Conservation (phyloP, 2,888 invertebrate genomes). For the Euclidia mi region DNA sequence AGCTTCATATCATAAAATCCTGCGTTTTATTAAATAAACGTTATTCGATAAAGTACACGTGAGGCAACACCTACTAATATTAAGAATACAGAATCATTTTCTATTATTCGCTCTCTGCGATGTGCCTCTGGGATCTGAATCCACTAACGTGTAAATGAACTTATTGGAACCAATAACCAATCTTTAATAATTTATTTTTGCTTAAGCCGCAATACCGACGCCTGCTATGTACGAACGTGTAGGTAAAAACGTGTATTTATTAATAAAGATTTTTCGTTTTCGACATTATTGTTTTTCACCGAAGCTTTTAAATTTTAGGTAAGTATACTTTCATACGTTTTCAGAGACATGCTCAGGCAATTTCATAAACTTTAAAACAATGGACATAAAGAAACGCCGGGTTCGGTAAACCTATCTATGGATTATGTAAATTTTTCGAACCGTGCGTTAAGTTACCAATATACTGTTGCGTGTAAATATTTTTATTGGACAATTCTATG, state of each 20-base stretch:
- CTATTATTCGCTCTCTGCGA: slow-evolving; percentile 62
- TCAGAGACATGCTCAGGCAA: too few relatives aligned
- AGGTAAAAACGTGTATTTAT: too few relatives aligned
- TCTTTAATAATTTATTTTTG: slow-evolving; percentile 64
- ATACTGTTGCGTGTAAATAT: background rate
- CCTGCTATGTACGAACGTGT: background rate
- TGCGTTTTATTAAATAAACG: slow-evolving; percentile 16
- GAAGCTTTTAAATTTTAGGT: too few relatives aligned
- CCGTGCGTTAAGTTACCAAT: background rate
- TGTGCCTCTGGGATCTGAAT: slow-evolving; percentile 66
- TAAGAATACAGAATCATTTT: slow-evolving; percentile 49
- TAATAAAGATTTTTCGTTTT: too few relatives aligned
- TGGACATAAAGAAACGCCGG: too few relatives aligned
- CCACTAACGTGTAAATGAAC: slow-evolving; percentile 73
- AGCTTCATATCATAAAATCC: slow-evolving; percentile 10
- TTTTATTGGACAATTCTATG: too few relatives aligned
- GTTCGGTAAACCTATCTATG: too few relatives aligned
- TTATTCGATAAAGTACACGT: slow-evolving; percentile 14
- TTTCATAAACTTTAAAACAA: too few relatives aligned
- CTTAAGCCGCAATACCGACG: background rate
- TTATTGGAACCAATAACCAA: slow-evolving; percentile 60
- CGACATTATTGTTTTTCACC: too few relatives aligned
- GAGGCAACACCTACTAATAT: slow-evolving; percentile 15
- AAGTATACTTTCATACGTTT: too few relatives aligned
- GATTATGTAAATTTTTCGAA: background rate